Evolutionary conservation across 2,113 vertebrate genomes (phyloP).

Genomic region (Entosphenus tridentatus): DNA sequence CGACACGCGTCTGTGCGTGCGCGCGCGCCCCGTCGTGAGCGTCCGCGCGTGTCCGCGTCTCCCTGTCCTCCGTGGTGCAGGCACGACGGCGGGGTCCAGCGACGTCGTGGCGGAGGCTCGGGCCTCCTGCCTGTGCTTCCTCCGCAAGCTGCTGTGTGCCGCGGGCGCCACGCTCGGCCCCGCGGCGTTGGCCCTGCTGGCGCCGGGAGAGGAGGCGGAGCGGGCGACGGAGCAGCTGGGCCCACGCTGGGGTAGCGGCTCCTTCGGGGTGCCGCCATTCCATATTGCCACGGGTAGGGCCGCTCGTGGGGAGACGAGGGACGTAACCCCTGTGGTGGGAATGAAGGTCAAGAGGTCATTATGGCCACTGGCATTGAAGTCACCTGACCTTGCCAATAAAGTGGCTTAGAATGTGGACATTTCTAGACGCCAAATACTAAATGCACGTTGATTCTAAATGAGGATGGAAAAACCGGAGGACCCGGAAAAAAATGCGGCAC

Average conservation of each 20-base stretch:
- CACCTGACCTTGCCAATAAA: too few relatives aligned
- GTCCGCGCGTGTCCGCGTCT: too few relatives aligned
- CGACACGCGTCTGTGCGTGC: too few relatives aligned
- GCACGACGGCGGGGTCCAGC: too few relatives aligned
- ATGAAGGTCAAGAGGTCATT: not conserved
- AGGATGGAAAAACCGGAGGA: too few relatives aligned
- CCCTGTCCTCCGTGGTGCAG: too few relatives aligned
- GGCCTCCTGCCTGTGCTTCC: slow-evolving; percentile 39
- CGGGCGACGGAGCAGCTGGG: too few relatives aligned
- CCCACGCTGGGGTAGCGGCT: slow-evolving; percentile 20
- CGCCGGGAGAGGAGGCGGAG: slow-evolving; percentile 16
- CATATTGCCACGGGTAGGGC: slow-evolving; percentile 50
- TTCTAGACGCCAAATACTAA: not conserved
- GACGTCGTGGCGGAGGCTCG: slow-evolving; percentile 22
- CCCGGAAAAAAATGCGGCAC: too few relatives aligned
- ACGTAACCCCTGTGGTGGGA: not conserved
- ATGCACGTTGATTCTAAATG: too few relatives aligned
- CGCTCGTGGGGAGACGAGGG: not conserved
- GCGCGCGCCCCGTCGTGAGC: too few relatives aligned
- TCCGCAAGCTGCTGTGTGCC: slow-evolving; percentile 46
- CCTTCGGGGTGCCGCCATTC: slow-evolving; percentile 72
- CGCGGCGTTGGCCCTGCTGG: slow-evolving; percentile 59
- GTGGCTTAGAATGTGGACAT: slow-evolving; percentile 12
- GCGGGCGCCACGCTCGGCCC: slow-evolving; percentile 78
- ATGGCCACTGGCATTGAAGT: too few relatives aligned